Evolutionary conservation across 92 coral and sea anemone genomes (phyloP).

Genomic region (Paragorgia papillata): DNA sequence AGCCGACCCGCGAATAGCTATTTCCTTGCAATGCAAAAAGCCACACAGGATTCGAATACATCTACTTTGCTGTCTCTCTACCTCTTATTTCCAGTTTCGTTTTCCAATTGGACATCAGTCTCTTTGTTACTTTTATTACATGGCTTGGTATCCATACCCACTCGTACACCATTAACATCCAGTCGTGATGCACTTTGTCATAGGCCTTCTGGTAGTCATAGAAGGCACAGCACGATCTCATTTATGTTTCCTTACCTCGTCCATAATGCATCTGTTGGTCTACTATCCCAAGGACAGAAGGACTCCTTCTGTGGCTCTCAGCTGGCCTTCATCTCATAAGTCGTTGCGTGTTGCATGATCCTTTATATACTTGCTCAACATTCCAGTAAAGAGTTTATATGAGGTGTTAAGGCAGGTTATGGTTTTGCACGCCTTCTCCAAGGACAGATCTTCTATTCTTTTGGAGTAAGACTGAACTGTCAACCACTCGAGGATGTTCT

Average conservation of each 20-base stretch:
- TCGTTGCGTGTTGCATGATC: conserved; percentile 40
- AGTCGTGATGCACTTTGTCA: too few species aligned
- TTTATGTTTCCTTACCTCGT: conserved; percentile 42
- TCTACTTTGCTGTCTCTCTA: too few species aligned
- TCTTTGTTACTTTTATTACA: too few species aligned
- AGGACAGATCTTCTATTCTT: conserved; percentile 25
- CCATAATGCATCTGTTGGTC: conserved; percentile 46
- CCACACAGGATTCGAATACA: too few species aligned
- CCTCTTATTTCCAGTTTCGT: too few species aligned
- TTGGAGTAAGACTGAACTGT: conserved; percentile 24
- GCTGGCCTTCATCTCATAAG: conserved; percentile 51
- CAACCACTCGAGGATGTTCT: conserved; percentile 31
- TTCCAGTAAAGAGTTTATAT: conserved; percentile 40
- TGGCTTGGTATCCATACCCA: too few species aligned
- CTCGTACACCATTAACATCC: too few species aligned
- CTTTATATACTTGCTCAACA: conserved; percentile 36
- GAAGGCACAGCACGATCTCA: too few species aligned
- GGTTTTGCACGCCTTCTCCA: conserved; percentile 41
- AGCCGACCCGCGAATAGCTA: too few species aligned
- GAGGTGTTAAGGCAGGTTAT: conserved; percentile 42
- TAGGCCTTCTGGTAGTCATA: too few species aligned
- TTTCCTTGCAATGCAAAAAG: too few species aligned
- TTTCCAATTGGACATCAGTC: too few species aligned
- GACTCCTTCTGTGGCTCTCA: conserved; percentile 44
- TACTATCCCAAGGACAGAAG: conserved; percentile 46